These are phyloP conservation scores for Sesia bembeciformis DNA, from an alignment of 2,888 invertebrate species.

Conservation along the genomic window DNA sequence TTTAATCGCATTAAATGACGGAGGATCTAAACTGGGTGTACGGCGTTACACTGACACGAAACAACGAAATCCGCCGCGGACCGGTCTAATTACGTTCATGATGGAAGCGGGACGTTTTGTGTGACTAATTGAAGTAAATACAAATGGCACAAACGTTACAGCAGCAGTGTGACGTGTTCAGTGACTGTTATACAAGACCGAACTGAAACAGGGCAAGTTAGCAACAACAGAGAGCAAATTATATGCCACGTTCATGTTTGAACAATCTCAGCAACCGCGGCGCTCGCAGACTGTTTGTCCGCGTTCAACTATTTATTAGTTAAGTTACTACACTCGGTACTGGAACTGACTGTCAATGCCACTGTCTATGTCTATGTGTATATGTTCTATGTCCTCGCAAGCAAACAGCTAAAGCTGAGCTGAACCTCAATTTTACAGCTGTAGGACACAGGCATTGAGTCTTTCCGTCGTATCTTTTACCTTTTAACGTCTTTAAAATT, in stretches of 20 bases:
- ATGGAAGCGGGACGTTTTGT: neutral
- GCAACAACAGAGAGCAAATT: neutral
- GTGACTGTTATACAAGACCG: neutral
- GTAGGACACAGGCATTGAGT: too few relatives aligned
- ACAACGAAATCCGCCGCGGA: conserved; percentile 48
- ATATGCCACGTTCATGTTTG: neutral
- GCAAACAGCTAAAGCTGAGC: too few relatives aligned
- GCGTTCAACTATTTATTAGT: neutral
- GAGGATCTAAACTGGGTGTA: conserved; percentile 38
- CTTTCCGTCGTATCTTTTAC: too few relatives aligned
- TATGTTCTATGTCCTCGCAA: too few relatives aligned
- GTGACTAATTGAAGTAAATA: neutral
- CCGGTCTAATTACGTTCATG: conserved; percentile 36
- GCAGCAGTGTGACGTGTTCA: neutral
- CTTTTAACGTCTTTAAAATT: too few relatives aligned
- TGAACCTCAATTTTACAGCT: too few relatives aligned
- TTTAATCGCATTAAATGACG: conserved; percentile 54
- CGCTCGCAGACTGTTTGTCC: neutral
- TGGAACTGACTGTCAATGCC: too few relatives aligned
- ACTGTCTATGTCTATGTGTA: too few relatives aligned
- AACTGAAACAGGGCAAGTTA: neutral
- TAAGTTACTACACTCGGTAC: neutral
- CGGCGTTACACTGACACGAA: conserved; percentile 23
- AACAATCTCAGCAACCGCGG: neutral
- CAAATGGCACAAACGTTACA: neutral